Evolutionary conservation across 2,888 invertebrate genomes (phyloP), one percentile per base, ranked within the genome.

Genomic region (Clivina fossor): DNA sequence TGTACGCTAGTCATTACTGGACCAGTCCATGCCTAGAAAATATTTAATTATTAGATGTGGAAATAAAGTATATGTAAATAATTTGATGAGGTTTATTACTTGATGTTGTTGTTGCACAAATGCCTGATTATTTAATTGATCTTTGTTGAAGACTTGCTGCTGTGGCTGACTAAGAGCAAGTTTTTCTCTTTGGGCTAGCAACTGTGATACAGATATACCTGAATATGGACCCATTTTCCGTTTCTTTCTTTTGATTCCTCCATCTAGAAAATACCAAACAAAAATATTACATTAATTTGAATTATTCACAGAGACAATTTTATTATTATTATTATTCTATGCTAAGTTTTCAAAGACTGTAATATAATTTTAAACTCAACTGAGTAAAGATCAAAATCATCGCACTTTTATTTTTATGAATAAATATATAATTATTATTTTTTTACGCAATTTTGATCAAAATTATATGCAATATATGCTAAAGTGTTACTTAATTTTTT

Each of bases 151-250:
- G 19, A 68, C 65, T 41, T 68, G 66, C 33, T 68, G 67, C 72
- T 78, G 70, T 70, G 77, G 70, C 74, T 81, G 74, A 66, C 76
- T 71, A 70, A 74, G 69, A 46, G 71, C 75, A 62, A 82, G 70
- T 68, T 80, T 78, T 68, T 85, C 84, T 64, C 82, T 77, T 66
- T 84, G 84, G 59, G 81, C 81, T 75, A 83, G 76, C 64, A 85
- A 74, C 71, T 84, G 84, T 50, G 85, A 82, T 54, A 84, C 81
- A 63, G 81, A 80, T 66, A 82, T 79, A 60, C 82, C 83, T 56
- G 79, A 74, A 69, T 79, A 78, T 62, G 80, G 78, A 57, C 80
- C 74, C 61, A 82, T 75, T 71, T 80, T 82, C 73, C 82, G 79
- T 71, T 81, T 79, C 75, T 84, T 85, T 61, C 76, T 72, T 73